Evolutionary conservation across 2,888 invertebrate species (phyloP).

Genomic region (Acanthosepion pharaonis): DNA sequence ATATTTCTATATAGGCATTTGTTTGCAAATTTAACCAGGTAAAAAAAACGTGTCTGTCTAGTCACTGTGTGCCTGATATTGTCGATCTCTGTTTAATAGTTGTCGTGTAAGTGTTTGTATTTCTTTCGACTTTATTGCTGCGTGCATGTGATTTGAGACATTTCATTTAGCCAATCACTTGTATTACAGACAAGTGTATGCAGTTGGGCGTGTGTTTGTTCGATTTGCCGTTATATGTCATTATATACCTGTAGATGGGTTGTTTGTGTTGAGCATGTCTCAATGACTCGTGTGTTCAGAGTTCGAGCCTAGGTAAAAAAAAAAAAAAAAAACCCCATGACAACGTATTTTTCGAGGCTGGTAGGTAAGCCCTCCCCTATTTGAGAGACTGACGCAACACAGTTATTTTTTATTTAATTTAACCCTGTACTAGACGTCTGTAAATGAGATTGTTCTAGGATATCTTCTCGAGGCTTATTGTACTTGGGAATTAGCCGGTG

Average conservation of each 20-base stretch:
- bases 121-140: no score
- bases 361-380: not conserved
- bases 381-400: not conserved
- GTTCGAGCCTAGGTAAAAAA: not conserved
- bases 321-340: not conserved
- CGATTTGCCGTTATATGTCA: no score
- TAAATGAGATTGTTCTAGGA: not conserved
- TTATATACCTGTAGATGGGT: not conserved
- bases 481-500: not conserved
- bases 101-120: no score
- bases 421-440: not conserved
- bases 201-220: no score
- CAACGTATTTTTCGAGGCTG: no score
- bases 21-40: not conserved
- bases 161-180: no score
- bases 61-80: no score
- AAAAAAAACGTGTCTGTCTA: not conserved
- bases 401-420: not conserved
- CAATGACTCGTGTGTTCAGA: not conserved
- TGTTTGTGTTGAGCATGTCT: not conserved
- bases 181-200: no score
- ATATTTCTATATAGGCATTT: not conserved
- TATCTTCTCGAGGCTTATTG: not conserved
- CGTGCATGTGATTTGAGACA: no score
- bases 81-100: no score